Conservation (phyloP, 1,140 invertebrate species). For the Zaprionus vittiger region DNA sequence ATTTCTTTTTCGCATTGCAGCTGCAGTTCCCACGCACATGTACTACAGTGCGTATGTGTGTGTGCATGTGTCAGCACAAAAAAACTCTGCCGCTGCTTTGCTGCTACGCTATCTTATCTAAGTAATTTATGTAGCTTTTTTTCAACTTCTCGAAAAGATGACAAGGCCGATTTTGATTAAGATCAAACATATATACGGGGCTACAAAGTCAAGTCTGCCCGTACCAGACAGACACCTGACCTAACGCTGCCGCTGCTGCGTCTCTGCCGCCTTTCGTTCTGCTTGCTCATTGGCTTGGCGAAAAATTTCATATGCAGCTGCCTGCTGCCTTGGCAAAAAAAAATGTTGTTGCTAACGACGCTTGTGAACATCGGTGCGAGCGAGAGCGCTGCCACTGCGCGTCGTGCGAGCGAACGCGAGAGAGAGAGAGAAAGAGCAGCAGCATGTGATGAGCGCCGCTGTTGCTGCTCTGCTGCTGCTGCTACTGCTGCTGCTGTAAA, state of each 20-base stretch:
- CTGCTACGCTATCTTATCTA: not conserved
- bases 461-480: not conserved
- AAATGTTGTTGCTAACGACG: constrained; percentile 84
- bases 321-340: constrained; percentile 62
- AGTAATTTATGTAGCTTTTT: not conserved
- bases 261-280: not conserved
- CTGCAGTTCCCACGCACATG: not conserved
- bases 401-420: constrained; percentile 31
- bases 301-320: constrained; percentile 65
- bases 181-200: constrained; percentile 12
- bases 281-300: constrained; percentile 37
- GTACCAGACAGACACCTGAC: constrained; percentile 2
- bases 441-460: constrained; percentile 12
- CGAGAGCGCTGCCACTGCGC: constrained; percentile 47
- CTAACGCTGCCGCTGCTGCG: not conserved
- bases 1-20: not conserved
- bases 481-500: constrained; percentile 10
- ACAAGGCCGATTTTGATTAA: not conserved
- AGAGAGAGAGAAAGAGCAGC: constrained; percentile 33
- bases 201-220: constrained; percentile 1
- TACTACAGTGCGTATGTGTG: too few species aligned
- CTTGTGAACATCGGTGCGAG: constrained; percentile 55
- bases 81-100: not conserved
- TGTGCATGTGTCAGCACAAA: constrained; percentile 1
- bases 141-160: not conserved